These are phyloP conservation scores for Phocoena phocoena DNA, from an alignment of 2,113 vertebrate species.

Conservation along the genomic window DNA sequence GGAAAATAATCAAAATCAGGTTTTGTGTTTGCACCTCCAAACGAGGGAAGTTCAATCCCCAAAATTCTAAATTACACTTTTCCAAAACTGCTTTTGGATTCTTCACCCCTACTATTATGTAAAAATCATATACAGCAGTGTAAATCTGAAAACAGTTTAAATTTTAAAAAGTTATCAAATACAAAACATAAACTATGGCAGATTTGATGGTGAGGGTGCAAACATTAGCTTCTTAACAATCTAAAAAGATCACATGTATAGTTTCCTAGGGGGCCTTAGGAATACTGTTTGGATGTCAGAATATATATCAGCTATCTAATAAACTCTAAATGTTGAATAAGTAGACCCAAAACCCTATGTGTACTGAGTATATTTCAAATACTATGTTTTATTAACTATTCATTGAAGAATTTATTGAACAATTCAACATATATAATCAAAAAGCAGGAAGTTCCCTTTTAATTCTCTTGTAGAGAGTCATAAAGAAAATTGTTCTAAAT, in stretches of 20 bases:
- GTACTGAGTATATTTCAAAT: neutral
- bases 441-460: neutral
- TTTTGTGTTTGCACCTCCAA: neutral
- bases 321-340: neutral
- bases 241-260: neutral
- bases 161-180: neutral
- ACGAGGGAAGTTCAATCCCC: neutral
- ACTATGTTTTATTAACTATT: neutral
- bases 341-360: neutral
- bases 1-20: neutral
- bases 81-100: neutral
- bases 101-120: neutral
- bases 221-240: neutral
- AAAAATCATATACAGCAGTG: neutral
- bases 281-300: neutral
- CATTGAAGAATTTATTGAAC: neutral
- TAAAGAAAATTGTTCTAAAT: constrained; percentile 43
- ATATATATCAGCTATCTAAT: neutral
- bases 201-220: neutral
- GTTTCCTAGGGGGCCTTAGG: neutral
- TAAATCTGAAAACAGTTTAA: neutral
- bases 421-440: neutral
- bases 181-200: neutral
- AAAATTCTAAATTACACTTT: neutral
- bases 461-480: neutral